Evolutionary conservation across 2,888 invertebrate species (phyloP).

Genomic region (Synergus japonicus): DNA sequence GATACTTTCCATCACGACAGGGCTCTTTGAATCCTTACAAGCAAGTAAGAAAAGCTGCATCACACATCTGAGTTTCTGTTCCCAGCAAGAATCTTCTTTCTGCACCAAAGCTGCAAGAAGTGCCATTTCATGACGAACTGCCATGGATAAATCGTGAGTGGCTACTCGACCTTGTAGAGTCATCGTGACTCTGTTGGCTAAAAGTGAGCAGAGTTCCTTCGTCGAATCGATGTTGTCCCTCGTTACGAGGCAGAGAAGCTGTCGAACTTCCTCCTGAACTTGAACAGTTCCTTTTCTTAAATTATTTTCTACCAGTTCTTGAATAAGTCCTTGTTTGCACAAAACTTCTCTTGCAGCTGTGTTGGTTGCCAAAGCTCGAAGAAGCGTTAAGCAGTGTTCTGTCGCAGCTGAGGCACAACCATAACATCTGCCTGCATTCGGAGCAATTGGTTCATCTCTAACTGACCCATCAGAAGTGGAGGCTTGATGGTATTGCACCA

Average conservation of each 20-base stretch:
- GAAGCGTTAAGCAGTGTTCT: conserved; percentile 94
- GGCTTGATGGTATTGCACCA: conserved; percentile 24
- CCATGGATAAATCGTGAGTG: conserved; percentile 84
- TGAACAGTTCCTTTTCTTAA: conserved; percentile 88
- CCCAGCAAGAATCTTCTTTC: conserved; percentile 97
- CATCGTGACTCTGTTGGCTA: conserved; percentile 91
- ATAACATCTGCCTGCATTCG: conserved; percentile 85
- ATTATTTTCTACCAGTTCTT: conserved; percentile 94
- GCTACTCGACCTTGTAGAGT: conserved; percentile 88
- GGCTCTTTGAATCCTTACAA: conserved; percentile 87
- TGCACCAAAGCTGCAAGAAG: conserved; percentile 92
- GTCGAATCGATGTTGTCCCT: conserved; percentile 91
- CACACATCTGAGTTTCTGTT: conserved; percentile 91
- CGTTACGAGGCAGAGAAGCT: conserved; percentile 92
- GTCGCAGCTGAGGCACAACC: conserved; percentile 94
- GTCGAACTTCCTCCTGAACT: conserved; percentile 93
- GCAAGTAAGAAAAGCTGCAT: conserved; percentile 92
- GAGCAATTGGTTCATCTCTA: conserved; percentile 64
- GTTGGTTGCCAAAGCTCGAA: conserved; percentile 92
- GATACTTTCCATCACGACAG: conserved; percentile 93
- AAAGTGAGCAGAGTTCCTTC: conserved; percentile 88
- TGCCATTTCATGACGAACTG: conserved; percentile 93
- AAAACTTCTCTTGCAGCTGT: conserved; percentile 86
- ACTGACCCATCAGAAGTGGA: conserved; percentile 45
- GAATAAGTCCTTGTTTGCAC: conserved; percentile 91